A percentile compares a stretch with the other conserved stretches of the same genome.
These are phyloP conservation scores for Bellardia bayeri DNA, from an alignment of 2,888 invertebrate genomes.

Conservation along the genomic window DNA sequence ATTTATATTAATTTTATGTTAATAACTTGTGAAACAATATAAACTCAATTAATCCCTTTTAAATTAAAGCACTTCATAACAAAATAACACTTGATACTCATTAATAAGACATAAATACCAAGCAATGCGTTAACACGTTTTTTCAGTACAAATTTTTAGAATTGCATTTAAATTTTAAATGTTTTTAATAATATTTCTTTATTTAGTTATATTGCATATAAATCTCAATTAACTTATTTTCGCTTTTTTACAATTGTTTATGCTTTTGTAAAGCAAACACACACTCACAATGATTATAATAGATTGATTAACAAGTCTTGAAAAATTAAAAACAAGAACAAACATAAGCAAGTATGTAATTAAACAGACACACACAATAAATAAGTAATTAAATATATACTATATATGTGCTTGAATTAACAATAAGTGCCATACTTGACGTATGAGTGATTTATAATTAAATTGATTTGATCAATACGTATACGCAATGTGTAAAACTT, in stretches of 20 bases:
- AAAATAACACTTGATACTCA: neutral
- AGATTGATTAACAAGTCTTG: conserved; percentile 15
- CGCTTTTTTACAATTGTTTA: neutral
- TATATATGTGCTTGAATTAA: neutral
- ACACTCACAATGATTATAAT: neutral
- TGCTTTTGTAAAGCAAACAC: neutral
- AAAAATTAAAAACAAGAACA: conserved; percentile 1
- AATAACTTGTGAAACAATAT: neutral
- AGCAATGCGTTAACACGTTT: neutral
- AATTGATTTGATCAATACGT: conserved; percentile 59
- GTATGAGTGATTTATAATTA: conserved; percentile 71
- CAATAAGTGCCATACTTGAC: conserved; percentile 53
- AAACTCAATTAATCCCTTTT: neutral
- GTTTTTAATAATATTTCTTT: neutral
- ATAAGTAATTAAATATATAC: neutral
- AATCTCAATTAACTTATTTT: conserved; percentile 21
- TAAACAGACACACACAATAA: neutral
- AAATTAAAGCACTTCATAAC: neutral
- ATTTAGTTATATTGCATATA: neutral
- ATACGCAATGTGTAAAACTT: conserved; percentile 38
- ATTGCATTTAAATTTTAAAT: neutral
- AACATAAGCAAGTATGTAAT: neutral
- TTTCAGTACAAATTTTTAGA: neutral
- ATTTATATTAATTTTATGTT: neutral
- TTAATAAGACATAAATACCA: neutral